Percentiles rank a stretch among this genome's conserved stretches.
These are phyloP conservation scores for Bufo gargarizans DNA, from an alignment of 2,113 vertebrate species.

Conservation along the genomic window DNA sequence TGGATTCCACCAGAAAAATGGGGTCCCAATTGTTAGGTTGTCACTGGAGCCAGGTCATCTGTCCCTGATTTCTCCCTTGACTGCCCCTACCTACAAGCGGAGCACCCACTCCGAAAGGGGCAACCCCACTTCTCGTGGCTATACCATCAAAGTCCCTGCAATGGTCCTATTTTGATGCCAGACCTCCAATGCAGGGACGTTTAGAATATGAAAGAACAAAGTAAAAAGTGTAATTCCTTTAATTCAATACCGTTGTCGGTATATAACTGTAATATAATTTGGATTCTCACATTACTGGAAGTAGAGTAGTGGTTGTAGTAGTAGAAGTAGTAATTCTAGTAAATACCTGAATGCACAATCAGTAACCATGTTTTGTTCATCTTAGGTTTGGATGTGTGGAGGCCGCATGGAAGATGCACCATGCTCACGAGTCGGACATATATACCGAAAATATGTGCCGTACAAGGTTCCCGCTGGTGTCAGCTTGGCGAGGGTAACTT, in stretches of 20 bases:
- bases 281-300: neutral
- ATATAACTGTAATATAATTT: neutral
- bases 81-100: too few relatives aligned
- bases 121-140: too few relatives aligned
- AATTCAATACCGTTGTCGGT: neutral
- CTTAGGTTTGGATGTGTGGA: conserved; percentile 84
- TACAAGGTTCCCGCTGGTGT: conserved; percentile 96
- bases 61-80: too few relatives aligned
- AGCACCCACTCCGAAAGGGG: too few relatives aligned
- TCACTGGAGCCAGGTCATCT: too few relatives aligned
- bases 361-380: conserved; percentile 44
- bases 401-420: conserved; percentile 84
- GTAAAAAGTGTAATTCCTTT: neutral
- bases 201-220: too few relatives aligned
- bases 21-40: too few relatives aligned
- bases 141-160: too few relatives aligned
- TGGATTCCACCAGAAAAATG: too few relatives aligned
- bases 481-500: conserved; percentile 88
- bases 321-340: neutral
- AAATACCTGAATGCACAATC: conserved; percentile 46
- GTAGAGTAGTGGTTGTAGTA: neutral
- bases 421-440: conserved; percentile 96
- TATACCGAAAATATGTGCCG: conserved; percentile 97
- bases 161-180: too few relatives aligned
- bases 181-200: too few relatives aligned